phyloP scores from a whole-genome alignment of 2,888 invertebrate species.

The Caenorhabditis sinica region DNA sequence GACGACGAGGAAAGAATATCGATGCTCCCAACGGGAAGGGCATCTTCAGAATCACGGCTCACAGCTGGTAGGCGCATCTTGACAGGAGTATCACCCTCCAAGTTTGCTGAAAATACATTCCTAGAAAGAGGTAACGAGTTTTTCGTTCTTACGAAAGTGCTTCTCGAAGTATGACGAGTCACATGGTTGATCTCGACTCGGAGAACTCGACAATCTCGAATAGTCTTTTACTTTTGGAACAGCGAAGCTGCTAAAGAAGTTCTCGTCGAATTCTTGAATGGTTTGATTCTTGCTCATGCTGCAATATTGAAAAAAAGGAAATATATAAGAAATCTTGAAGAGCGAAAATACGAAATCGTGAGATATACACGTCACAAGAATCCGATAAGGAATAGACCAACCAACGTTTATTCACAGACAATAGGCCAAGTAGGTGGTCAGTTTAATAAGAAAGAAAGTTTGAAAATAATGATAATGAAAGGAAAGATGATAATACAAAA shows the following conservation, averaged over 20 bases:
- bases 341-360: constrained; percentile 4
- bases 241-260: constrained; percentile 56
- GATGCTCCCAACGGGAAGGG: constrained; percentile 4
- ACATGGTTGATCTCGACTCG: constrained; percentile 56
- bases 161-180: constrained; percentile 59
- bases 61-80: constrained; percentile 55
- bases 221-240: constrained; percentile 60
- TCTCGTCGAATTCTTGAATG: constrained; percentile 57
- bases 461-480: constrained; percentile 10
- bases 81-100: constrained; percentile 59
- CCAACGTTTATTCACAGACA: constrained; percentile 39
- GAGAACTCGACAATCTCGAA: constrained; percentile 63
- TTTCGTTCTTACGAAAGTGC: constrained; percentile 39
- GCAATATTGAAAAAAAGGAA: constrained; percentile 2
- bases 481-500: neutral
- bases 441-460: constrained; percentile 13
- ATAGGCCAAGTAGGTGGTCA: neutral
- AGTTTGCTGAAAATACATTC: constrained; percentile 30
- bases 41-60: constrained; percentile 28
- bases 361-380: constrained; percentile 10
- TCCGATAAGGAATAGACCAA: neutral
- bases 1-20: constrained; percentile 43
- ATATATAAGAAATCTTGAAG: neutral
- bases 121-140: neutral
- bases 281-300: constrained; percentile 49